Evolutionary conservation across 2,113 vertebrate genomes (phyloP), one percentile per base, ranked within the genome.

Genomic region (Rhabdornis inornatus): DNA sequence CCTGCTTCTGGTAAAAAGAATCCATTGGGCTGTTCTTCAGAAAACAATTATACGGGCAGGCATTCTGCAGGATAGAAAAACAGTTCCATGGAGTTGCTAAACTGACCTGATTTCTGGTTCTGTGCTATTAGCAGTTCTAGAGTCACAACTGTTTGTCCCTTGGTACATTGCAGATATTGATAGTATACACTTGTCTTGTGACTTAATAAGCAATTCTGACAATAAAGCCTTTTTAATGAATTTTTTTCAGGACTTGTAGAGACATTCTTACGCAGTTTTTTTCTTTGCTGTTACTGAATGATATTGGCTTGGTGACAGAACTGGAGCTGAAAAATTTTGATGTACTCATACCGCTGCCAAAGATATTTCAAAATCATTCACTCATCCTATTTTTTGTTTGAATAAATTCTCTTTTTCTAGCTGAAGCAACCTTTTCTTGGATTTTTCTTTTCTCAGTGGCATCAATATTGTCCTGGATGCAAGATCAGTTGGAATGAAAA

Each of bases 401-500:
- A 61, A 72, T 91, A 90, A 60, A 59, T 77, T 61, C 12, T 77
- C 6, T 17, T 93, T 83, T 89, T 83, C 42, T 79, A 33, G 25
- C 35, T 80, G 83, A 95, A 77, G 33, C 27, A 94, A 83, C 13
- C 6, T 65, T 77, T 60, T 59, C 30, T 64, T 69, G 64, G 37
- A 19, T 96, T 94, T 96, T 49, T 88, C 40, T 80, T 94, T 92
- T 93, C 92, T 96, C 86, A 96, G 99, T 37, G 98, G 98, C 72
- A 97, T 99, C 91, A 98, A 98, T 97, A 98, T 95, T 91, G 97
- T 99, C 75, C 97, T 99, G 81, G 98, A 98, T 86, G 98, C 98
- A 95, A 99, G 98, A 97, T 97, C 99, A 93, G 70, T 99, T 83
- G 98, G 98, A 91, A 90, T 98, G 85, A 99, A 98, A 98, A 98